phyloP scores from a whole-genome alignment of 2,797 vertebrate genomes.

The Aeoliscus strigatus region DNA sequence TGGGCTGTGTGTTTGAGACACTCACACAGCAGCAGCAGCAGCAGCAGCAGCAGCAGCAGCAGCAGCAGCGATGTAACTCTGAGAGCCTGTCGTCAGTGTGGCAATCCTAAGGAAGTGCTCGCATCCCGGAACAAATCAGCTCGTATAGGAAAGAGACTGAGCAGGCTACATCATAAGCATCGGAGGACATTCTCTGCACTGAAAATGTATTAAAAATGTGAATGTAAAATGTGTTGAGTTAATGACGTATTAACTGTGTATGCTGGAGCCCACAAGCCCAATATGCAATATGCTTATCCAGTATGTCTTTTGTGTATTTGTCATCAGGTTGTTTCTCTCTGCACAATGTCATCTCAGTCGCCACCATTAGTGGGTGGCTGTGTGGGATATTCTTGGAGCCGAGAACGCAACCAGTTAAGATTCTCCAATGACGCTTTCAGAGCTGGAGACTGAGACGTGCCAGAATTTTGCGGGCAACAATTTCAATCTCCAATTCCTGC shows the following conservation, averaged over 20 bases:
- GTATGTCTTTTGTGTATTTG: constrained; percentile 3
- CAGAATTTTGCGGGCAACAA: not conserved
- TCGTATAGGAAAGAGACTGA: constrained; percentile 8
- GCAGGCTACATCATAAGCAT: constrained; percentile 13
- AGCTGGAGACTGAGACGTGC: constrained; percentile 10
- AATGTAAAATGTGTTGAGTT: constrained; percentile 9
- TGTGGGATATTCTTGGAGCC: constrained; percentile 36
- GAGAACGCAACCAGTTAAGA: constrained; percentile 16
- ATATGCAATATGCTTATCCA: constrained; percentile 2
- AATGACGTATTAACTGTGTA: constrained; percentile 16
- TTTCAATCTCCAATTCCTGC: not conserved
- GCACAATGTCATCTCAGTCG: constrained; percentile 22
- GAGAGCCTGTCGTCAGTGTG: constrained; percentile 15
- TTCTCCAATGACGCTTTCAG: constrained; percentile 22
- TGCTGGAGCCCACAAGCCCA: too few relatives aligned
- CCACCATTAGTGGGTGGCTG: constrained; percentile 15
- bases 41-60: too few relatives aligned
- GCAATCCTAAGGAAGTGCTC: not conserved
- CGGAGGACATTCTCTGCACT: constrained; percentile 15
- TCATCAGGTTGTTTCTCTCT: constrained; percentile 8
- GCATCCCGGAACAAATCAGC: not conserved
- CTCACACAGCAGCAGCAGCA: too few relatives aligned
- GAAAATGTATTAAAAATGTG: constrained; percentile 21
- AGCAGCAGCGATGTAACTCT: constrained; percentile 4
- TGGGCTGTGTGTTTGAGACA: too few relatives aligned